A percentile compares a stretch with the other conserved stretches of the same genome.
Conservation (phyloP, 2,888 invertebrate species). For the Brenthis hecate region DNA sequence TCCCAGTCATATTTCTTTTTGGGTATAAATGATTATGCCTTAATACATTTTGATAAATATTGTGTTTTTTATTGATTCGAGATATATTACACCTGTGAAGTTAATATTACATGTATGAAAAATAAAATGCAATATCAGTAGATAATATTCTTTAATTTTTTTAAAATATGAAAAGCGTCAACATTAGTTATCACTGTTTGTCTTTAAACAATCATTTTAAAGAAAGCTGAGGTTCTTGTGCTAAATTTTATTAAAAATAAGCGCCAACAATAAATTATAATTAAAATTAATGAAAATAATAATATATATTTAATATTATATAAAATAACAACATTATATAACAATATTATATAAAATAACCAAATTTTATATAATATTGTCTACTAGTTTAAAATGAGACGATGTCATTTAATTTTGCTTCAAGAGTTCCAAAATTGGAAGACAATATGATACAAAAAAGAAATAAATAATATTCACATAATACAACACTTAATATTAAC, state of each 20-base stretch:
- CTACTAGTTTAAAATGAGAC: no score
- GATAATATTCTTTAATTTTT: slow-evolving; percentile 43
- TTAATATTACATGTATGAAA: background rate
- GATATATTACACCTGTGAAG: no score
- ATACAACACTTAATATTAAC: slow-evolving; percentile 1
- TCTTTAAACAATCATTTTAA: slow-evolving; percentile 26
- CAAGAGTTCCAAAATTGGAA: slow-evolving; percentile 2
- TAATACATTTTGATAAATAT: no score
- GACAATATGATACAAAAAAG: slow-evolving; percentile 10
- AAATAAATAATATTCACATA: background rate
- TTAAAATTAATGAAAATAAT: no score
- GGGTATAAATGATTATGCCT: no score
- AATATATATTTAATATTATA: no score
- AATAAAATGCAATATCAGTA: slow-evolving; percentile 11
- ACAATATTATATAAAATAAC: no score
- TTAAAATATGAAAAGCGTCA: slow-evolving; percentile 73
- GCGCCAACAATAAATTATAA: background rate
- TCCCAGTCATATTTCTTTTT: no score
- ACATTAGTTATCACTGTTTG: slow-evolving; percentile 54
- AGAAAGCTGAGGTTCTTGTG: slow-evolving; percentile 20
- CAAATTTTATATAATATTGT: no score
- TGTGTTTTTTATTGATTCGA: no score
- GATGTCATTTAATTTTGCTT: background rate
- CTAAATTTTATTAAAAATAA: background rate
- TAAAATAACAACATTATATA: no score